Percentiles rank a stretch among this genome's conserved stretches.
Evolutionary conservation across 2,113 vertebrate genomes (phyloP).

Genomic region (Eulemur macaco): DNA sequence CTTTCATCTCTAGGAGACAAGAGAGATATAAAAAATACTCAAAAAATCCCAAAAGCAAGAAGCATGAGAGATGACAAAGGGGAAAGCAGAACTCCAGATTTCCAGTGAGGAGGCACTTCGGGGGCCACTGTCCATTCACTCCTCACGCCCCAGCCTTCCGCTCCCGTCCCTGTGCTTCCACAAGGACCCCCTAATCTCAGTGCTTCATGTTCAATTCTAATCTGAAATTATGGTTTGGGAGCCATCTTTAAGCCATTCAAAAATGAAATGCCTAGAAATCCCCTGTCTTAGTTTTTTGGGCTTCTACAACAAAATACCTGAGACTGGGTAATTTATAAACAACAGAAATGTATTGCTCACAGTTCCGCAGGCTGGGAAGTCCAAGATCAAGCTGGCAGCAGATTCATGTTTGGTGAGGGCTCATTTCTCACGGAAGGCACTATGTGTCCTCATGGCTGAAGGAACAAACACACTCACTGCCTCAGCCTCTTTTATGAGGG

Average conservation of each 20-base stretch:
- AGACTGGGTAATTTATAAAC: neutral
- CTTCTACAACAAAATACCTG: neutral
- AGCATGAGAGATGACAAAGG: neutral
- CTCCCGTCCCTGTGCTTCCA: neutral
- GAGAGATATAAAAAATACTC: neutral
- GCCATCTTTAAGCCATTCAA: neutral
- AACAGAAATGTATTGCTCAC: neutral
- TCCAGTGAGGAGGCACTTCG: neutral
- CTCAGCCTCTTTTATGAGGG: neutral
- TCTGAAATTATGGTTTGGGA: neutral
- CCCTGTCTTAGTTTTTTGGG: neutral
- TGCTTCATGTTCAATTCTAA: neutral
- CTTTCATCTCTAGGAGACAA: constrained; percentile 50
- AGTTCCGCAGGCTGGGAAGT: neutral
- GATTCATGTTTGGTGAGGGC: neutral
- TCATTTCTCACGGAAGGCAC: neutral
- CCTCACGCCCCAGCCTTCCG: neutral
- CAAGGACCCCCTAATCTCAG: neutral
- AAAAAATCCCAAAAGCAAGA: neutral
- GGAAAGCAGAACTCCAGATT: neutral
- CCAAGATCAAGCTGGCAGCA: neutral
- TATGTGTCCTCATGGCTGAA: neutral
- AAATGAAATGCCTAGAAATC: neutral
- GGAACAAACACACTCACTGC: neutral
- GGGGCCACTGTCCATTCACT: neutral